Percentiles rank a stretch among this genome's conserved stretches.
These are phyloP conservation scores for Athene cunicularia DNA, from an alignment of 2,113 vertebrate species.

Conservation along the genomic window DNA sequence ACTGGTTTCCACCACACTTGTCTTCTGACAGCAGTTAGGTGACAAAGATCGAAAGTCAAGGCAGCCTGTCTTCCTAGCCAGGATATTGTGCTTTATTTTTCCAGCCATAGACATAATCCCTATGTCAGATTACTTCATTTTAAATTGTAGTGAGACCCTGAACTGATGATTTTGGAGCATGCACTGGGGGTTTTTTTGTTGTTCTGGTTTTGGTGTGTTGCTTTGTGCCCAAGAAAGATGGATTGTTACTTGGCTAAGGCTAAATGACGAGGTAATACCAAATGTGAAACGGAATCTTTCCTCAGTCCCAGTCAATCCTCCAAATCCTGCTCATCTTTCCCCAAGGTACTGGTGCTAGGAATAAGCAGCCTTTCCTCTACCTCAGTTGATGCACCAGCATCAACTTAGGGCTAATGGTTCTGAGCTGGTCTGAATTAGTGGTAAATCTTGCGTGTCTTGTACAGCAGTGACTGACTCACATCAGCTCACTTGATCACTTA, in stretches of 20 bases:
- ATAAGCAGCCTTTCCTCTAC: neutral
- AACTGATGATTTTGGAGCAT: neutral
- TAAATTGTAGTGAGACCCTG: neutral
- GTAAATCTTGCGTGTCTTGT: neutral
- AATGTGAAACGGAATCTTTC: neutral
- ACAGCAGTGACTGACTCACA: neutral
- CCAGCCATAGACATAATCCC: neutral
- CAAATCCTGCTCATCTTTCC: neutral
- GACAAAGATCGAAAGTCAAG: neutral
- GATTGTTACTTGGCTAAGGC: neutral
- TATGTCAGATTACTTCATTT: neutral
- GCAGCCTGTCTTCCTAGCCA: neutral
- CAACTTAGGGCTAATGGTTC: neutral
- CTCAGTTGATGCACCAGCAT: neutral
- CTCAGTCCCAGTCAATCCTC: neutral
- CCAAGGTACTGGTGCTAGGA: neutral
- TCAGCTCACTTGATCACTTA: neutral
- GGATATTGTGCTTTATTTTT: neutral
- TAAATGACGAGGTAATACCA: neutral
- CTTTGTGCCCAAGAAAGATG: neutral
- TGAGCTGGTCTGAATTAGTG: neutral
- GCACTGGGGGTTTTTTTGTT: neutral
- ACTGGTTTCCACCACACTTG: neutral
- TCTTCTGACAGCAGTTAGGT: neutral
- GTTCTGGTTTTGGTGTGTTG: neutral